Evolutionary conservation across 2,888 invertebrate genomes (phyloP).

Genomic region (Pycnomerus fuliginosus): DNA sequence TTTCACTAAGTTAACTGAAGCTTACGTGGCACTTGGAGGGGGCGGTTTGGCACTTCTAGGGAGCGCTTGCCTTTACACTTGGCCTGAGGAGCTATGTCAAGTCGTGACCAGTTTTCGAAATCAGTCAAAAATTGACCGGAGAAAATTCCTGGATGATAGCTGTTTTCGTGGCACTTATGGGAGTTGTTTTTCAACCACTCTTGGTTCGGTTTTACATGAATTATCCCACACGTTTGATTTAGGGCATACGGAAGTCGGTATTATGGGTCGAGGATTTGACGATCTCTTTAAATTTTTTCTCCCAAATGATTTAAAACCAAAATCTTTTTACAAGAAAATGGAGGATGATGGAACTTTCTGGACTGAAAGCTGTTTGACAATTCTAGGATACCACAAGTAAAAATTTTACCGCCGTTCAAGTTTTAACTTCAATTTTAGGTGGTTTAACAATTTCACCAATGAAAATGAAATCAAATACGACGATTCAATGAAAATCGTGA

Average conservation of each 20-base stretch:
- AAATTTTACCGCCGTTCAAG: conserved; percentile 18
- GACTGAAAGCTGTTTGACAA: conserved; percentile 65
- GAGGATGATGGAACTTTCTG: conserved; percentile 58
- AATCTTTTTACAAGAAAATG: too few relatives aligned
- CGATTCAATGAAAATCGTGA: conserved; percentile 51
- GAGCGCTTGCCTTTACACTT: conserved; percentile 85
- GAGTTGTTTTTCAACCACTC: conserved; percentile 85
- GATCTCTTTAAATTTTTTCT: conserved; percentile 74
- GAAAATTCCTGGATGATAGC: conserved; percentile 84
- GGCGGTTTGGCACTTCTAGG: conserved; percentile 91
- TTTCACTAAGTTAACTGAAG: conserved; percentile 68
- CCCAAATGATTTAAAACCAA: conserved; percentile 8
- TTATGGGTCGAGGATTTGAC: conserved; percentile 92
- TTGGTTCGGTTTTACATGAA: conserved; percentile 92
- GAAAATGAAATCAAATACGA: conserved; percentile 41
- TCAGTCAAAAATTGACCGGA: conserved; percentile 66
- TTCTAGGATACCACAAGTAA: conserved; percentile 67
- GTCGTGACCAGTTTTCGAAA: conserved; percentile 63
- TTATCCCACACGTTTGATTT: conserved; percentile 92
- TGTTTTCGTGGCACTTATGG: conserved; percentile 84
- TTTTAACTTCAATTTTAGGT: conserved; percentile 44
- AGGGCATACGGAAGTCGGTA: conserved; percentile 85
- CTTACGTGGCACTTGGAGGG: conserved; percentile 87
- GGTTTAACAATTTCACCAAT: conserved; percentile 50
- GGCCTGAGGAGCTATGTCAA: conserved; percentile 74